Evolutionary conservation across 92 coral and sea anemone genomes (phyloP), one percentile per base, ranked within the genome.

Genomic region (Pocillopora meandrina): DNA sequence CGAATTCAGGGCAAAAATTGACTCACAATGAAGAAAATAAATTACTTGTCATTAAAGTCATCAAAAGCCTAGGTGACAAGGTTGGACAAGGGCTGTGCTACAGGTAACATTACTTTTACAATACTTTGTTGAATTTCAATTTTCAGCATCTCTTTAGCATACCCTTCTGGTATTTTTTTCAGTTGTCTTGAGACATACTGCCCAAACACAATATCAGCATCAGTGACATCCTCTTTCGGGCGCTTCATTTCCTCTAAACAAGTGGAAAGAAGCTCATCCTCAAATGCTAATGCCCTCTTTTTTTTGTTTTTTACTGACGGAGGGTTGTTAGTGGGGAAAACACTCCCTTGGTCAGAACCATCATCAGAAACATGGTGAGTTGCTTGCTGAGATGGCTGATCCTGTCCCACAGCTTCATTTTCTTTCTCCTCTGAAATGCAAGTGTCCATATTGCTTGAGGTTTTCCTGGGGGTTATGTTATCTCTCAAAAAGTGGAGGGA

Each of bases 191-290:
- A 85, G 74, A 87, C 20, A 80, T 80, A 81, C 26, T 87, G 64
- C 34, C 66, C 90, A 74, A 75, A 87, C 16, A 23, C 68, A 52
- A 59, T 75, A 57, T 87, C 86, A n/a, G 81, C 74, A 62, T 36
- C 26, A 20, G 65, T 66, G 59, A 78, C 35, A 72, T 73, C 19
- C 76, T 42, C 85, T 85, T 65, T 65, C 26, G 79, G 85, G 17
- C 71, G 63, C 58, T 87, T 87, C 21, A 87, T 36, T 74, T 87
- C 90, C 71, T 87, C 23, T 59, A 81, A 56, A 70, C 90, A 87
- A 55, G 74, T 80, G 62, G 82, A 83, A 69, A 87, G 71, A 60
- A 87, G 78, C 71, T 87, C 90, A 71, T 80, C 86, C 68, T 86
- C 90, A 33, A 86, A 56, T 59, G 61, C 86, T 72, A 61, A 21